Evolutionary conservation across 2,113 vertebrate genomes (phyloP).

Genomic region (Zootoca vivipara): DNA sequence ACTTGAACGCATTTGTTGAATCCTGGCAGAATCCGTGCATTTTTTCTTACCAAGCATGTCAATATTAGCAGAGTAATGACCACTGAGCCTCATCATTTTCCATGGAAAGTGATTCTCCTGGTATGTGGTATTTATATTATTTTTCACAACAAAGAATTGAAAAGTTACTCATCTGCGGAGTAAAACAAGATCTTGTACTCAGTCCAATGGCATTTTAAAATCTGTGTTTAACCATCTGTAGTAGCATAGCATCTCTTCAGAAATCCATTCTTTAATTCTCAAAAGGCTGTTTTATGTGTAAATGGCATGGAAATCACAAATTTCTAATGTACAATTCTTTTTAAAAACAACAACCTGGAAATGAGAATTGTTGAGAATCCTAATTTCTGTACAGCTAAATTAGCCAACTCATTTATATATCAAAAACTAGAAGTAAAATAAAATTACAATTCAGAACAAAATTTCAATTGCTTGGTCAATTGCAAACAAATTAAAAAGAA

Average conservation of each 20-base stretch:
- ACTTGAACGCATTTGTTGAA: conserved; percentile 25
- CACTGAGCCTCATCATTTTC: conserved; percentile 59
- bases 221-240: not conserved
- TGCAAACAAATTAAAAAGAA: not conserved
- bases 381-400: not conserved
- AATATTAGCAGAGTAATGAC: conserved; percentile 48
- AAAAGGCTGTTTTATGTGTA: not conserved
- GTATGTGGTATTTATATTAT: conserved; percentile 28
- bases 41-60: conserved; percentile 60
- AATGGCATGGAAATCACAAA: not conserved
- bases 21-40: conserved; percentile 40
- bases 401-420: not conserved
- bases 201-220: not conserved
- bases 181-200: conserved; percentile 3
- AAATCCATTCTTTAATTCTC: not conserved
- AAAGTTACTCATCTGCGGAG: not conserved
- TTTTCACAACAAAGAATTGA: conserved; percentile 8
- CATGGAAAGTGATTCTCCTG: conserved; percentile 28
- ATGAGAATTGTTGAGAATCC: not conserved
- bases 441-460: too few species aligned
- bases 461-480: too few species aligned
- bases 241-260: not conserved
- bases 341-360: not conserved
- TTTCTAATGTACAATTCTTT: not conserved
- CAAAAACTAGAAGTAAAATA: too few species aligned